Percentiles rank a stretch among this genome's conserved stretches.
phyloP scores from a whole-genome alignment of 2,888 invertebrate genomes.

The Tillus elongatus region DNA sequence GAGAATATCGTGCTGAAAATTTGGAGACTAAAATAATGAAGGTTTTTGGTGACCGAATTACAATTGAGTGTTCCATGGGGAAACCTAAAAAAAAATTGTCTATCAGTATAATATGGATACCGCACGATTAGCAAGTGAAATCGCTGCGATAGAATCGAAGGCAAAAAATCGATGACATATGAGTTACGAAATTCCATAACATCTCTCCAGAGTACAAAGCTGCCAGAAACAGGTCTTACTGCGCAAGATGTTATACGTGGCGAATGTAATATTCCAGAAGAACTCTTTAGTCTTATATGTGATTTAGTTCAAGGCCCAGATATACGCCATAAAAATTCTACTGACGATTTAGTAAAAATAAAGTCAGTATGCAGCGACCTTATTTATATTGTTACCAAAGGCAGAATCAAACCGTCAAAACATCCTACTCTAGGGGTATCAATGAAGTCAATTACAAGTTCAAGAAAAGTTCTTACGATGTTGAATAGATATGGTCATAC shows the following conservation, averaged over 20 bases:
- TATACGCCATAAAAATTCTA: constrained; percentile 17
- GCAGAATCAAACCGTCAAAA: constrained; percentile 24
- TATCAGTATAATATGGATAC: too few species aligned
- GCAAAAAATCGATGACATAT: too few species aligned
- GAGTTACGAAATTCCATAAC: too few species aligned
- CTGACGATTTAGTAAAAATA: constrained; percentile 21
- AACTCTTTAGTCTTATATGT: constrained; percentile 21
- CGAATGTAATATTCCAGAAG: constrained; percentile 22
- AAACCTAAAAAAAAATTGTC: too few species aligned
- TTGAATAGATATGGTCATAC: constrained; percentile 26
- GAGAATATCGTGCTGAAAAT: too few species aligned
- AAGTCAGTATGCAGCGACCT: constrained; percentile 23
- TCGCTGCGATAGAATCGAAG: too few species aligned
- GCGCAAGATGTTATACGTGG: constrained; percentile 21
- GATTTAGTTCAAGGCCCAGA: constrained; percentile 22
- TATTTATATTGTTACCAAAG: constrained; percentile 23
- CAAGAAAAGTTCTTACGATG: constrained; percentile 21
- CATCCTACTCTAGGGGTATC: constrained; percentile 22
- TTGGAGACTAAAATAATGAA: too few species aligned
- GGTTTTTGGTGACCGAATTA: too few species aligned
- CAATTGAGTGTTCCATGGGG: too few species aligned
- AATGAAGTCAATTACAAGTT: constrained; percentile 23
- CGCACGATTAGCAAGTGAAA: too few species aligned
- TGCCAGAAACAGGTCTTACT: too few species aligned
- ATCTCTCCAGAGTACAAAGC: too few species aligned